Evolutionary conservation across 1,140 invertebrate genomes (phyloP), one percentile per base, ranked within the genome.

Genomic region (Drosophila leontia): DNA sequence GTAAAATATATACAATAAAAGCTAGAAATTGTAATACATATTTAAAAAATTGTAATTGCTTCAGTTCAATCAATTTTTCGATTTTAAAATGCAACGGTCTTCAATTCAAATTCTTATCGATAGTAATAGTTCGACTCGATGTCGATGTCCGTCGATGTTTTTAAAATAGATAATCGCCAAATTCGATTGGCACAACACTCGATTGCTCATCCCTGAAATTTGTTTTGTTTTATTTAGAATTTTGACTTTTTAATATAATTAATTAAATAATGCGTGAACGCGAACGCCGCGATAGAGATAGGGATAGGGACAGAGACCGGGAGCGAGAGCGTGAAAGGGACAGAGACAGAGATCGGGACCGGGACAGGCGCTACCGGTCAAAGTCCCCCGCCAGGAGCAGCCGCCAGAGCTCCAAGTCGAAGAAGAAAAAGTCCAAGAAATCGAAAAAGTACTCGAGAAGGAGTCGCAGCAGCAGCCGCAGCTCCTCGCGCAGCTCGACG

Each of bases 361-460:
- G 85, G 7, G 83, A 92, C 9, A 42, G 86, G 3, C 75, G 80
- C 7, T 76, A 91, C 32, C 75, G 74, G n/a, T 91, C 91, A 8
- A 91, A 91, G 50, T 92, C 91, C 7, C 82, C 81, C 6, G 34
- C 53, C 19, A 57, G 71, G 13, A 80, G 77, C 51, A 80, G 63
- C 61, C 62, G 74, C 8, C 79, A 84, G 15, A 75, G 80, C 58
- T 92, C 80, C 45, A 88, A 88, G 17, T 75, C 85, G 2, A 87
- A 85, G 39, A 92, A 87, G 58, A 91, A 92, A 32, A 92, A 91
- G 50, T 85, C 80, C 0, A 92, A 92, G 47, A 92, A 92, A 55
- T 88, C 88, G 0, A 92, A 91, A 42, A 91, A 92, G 51, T 91
- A 91, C 53, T 80, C 67, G 17, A 19, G 85, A 9, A 77, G 79